phyloP scores from a whole-genome alignment of 2,797 vertebrate genomes.

The Varecia variegata region DNA sequence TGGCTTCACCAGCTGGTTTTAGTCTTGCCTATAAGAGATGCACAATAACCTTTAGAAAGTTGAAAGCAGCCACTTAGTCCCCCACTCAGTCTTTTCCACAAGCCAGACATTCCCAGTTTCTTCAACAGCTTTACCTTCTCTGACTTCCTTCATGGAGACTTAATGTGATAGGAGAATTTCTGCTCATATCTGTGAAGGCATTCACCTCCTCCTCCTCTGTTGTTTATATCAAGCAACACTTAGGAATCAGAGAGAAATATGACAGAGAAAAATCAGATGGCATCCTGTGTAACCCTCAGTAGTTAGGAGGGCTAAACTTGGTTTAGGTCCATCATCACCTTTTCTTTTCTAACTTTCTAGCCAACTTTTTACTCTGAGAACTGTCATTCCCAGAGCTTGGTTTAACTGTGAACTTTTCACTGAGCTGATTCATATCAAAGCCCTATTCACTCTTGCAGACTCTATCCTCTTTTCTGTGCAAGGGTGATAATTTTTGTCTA shows the following conservation, averaged over 20 bases:
- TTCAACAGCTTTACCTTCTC: not conserved
- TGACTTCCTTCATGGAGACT: not conserved
- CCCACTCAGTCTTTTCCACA: not conserved
- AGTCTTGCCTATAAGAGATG: not conserved
- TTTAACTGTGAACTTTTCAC: not conserved
- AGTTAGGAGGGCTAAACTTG: not conserved
- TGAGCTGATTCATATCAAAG: not conserved
- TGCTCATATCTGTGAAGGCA: not conserved
- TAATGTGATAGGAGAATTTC: not conserved
- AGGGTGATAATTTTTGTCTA: slow-evolving; percentile 33
- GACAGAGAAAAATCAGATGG: not conserved
- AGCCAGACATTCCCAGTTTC: not conserved
- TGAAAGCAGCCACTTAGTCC: not conserved
- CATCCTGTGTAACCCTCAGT: not conserved
- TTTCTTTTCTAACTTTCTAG: not conserved
- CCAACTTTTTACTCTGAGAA: not conserved
- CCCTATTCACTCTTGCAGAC: not conserved
- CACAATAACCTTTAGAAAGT: not conserved
- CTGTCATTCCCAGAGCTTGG: not conserved
- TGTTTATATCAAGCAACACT: not conserved
- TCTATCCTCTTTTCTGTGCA: not conserved
- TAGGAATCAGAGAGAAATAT: not conserved
- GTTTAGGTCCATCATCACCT: not conserved
- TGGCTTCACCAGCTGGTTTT: not conserved
- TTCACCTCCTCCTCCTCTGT: not conserved